Base-by-base conservation (phyloP, 2,888 invertebrate genomes). In the Ophion obscuratus region DNA sequence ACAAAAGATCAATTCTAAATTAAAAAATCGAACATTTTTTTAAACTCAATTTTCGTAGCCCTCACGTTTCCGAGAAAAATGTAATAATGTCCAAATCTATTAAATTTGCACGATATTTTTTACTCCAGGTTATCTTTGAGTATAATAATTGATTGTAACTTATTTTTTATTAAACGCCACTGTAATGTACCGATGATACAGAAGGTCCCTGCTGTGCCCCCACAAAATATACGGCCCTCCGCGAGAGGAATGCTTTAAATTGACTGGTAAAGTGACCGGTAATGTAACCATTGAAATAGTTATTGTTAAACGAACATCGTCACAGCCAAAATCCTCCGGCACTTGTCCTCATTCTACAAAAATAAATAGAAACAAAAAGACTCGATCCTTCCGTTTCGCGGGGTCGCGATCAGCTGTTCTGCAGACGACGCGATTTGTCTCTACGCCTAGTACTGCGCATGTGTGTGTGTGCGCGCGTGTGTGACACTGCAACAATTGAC, bases 321-420 rank as follows among this genome's bases (percentile, higher is more conserved):
- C 14, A 17, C 17, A 53, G 53, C 3, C 17, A 53, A 14, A 5
- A 53, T 53, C 53, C 53, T 53, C 53, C 53, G 53, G 14, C 53
- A 17, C 53, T 53, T 53, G 53, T 53, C 53, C 53, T 53, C 53
- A 53, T 53, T 53, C 17, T 53, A 17, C 14, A 53, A 53, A 53
- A 53, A 53, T 53, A 53, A 53, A 14, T 53, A 70, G 44, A 44
- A 75, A 67, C 59, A 62, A 62, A 53, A 78, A 36, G 67, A 70
- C 40, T 66, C 27, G 53, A 31, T 20, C 62, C 71, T 70, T 75
- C 10, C 53, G 61, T 77, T 77, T 77, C 68, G 77, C n/a, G 31
- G 27, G 53, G 53, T 53, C 66, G 44, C 67, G 40, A 81, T 76
- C 81, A 73, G 81, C 81, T 74, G 76, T n/a, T 83, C 77, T 17